phyloP scores from a whole-genome alignment of 2,888 invertebrate genomes.

The Tipula unca region DNA sequence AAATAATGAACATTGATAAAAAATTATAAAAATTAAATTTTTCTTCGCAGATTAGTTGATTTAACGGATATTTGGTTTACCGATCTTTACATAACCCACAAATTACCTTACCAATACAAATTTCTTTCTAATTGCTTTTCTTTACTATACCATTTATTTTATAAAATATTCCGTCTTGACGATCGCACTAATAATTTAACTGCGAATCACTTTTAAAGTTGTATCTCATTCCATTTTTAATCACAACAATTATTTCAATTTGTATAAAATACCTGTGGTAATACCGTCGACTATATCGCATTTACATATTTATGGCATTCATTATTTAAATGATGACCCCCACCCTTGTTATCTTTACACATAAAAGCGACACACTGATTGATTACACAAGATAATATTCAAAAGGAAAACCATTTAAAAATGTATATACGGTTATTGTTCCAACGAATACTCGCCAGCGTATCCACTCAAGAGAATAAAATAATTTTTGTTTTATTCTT shows the following conservation, averaged over 20 bases:
- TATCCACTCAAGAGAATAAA: background rate
- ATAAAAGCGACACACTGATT: background rate
- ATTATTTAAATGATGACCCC: background rate
- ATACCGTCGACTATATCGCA: background rate
- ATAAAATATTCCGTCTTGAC: no score
- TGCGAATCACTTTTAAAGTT: no score
- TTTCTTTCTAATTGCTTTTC: no score
- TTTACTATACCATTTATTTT: no score
- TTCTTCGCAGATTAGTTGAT: no score
- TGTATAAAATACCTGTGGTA: background rate
- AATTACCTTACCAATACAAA: no score
- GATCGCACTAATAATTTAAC: no score
- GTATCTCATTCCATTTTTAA: no score
- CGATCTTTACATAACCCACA: no score
- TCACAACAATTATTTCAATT: background rate
- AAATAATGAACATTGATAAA: no score
- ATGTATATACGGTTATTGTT: background rate
- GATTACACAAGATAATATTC: conserved; percentile 8
- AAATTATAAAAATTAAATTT: no score
- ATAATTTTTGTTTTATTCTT: background rate
- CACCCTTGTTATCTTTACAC: background rate
- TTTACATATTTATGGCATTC: background rate
- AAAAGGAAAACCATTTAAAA: background rate
- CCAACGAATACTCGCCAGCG: background rate
- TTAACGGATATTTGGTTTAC: background rate